Evolutionary conservation across 2,888 invertebrate genomes (phyloP).

Genomic region (Tuta absoluta): DNA sequence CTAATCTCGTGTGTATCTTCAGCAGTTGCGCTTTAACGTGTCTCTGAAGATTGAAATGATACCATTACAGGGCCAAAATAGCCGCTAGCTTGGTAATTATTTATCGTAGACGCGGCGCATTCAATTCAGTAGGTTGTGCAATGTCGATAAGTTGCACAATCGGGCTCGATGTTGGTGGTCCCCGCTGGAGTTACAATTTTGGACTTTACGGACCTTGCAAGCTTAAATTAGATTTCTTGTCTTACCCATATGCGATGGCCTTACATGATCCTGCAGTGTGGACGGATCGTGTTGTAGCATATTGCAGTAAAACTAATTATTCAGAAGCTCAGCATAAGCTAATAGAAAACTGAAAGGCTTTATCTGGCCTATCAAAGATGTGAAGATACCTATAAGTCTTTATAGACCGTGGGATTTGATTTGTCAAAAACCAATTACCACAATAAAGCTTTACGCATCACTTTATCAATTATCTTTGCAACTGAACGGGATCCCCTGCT

Average conservation of each 20-base stretch:
- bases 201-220: constrained; percentile 10
- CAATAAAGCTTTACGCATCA: constrained; percentile 45
- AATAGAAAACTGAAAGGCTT: background rate
- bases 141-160: constrained; percentile 29
- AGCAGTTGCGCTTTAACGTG: constrained; percentile 5
- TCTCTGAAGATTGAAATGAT: constrained; percentile 6
- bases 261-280: background rate
- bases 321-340: background rate
- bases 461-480: constrained; percentile 62
- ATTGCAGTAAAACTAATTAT: background rate
- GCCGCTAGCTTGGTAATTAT: constrained; percentile 38
- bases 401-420: constrained; percentile 17
- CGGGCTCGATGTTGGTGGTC: constrained; percentile 29
- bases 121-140: constrained; percentile 22
- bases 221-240: constrained; percentile 8
- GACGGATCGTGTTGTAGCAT: background rate
- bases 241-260: background rate
- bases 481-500: constrained; percentile 62
- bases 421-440: constrained; percentile 36
- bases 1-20: constrained; percentile 5
- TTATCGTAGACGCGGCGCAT: constrained; percentile 28
- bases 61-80: constrained; percentile 33
- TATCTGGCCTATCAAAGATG: background rate
- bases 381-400: constrained; percentile 2
- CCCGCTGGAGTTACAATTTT: constrained; percentile 4